These are phyloP conservation scores for Galerucella nymphaeae DNA, from an alignment of 2,888 invertebrate genomes.

Conservation along the genomic window DNA sequence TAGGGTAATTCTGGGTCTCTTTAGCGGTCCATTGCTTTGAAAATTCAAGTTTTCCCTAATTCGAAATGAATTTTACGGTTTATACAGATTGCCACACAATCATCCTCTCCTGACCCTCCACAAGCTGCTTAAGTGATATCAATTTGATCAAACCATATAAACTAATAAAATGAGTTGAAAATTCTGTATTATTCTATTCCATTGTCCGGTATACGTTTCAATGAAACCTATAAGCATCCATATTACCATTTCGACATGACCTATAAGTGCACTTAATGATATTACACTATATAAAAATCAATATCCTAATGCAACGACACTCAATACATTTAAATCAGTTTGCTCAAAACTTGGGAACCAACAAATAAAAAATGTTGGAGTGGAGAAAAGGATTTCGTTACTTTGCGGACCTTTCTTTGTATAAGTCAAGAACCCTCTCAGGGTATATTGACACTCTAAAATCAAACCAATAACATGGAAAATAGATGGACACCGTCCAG, in stretches of 20 bases:
- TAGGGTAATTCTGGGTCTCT: conserved; percentile 10
- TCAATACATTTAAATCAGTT: no score
- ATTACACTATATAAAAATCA: neutral
- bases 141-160: neutral
- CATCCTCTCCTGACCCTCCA: no score
- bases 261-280: neutral
- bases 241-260: neutral
- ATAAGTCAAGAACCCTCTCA: conserved; percentile 53
- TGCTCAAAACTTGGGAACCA: no score
- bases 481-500: conserved; percentile 61
- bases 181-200: neutral
- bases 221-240: neutral
- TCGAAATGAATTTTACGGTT: neutral
- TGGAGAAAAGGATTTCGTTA: conserved; percentile 47
- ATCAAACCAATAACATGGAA: conserved; percentile 65
- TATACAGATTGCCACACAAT: neutral
- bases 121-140: neutral
- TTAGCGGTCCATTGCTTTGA: conserved; percentile 1
- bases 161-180: neutral
- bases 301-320: neutral
- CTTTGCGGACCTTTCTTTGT: conserved; percentile 58
- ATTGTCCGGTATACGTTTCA: neutral
- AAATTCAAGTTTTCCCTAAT: neutral
- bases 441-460: conserved; percentile 60
- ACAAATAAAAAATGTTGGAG: neutral